Conservation (phyloP, 2,888 invertebrate species). For the Drosophila neonasuta region DNA sequence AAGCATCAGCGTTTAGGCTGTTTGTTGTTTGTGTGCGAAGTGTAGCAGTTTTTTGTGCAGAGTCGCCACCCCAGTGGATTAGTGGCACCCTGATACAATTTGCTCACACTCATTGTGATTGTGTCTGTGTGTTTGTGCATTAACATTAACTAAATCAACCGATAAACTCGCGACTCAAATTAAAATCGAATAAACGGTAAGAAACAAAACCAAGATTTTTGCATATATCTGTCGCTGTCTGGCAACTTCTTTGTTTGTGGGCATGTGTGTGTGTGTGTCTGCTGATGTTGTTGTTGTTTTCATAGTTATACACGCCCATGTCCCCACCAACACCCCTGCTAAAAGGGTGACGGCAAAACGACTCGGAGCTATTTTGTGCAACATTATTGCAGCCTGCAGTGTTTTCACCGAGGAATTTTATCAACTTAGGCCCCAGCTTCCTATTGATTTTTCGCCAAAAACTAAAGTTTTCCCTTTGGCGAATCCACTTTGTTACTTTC, state of each 20-base stretch:
- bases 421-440: constrained; percentile 44
- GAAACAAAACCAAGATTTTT: constrained; percentile 23
- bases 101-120: constrained; percentile 53
- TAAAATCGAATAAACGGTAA: constrained; percentile 46
- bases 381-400: not conserved
- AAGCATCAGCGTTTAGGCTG: constrained; percentile 45
- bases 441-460: constrained; percentile 65
- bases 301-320: constrained; percentile 28
- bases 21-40: constrained; percentile 30
- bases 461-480: constrained; percentile 48
- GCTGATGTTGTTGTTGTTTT: constrained; percentile 29
- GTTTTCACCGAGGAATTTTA: constrained; percentile 1
- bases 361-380: not conserved
- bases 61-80: constrained; percentile 81
- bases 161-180: constrained; percentile 11
- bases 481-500: constrained; percentile 56
- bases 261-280: constrained; percentile 29
- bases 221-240: constrained; percentile 52
- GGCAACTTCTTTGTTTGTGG: constrained; percentile 63
- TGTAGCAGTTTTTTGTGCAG: constrained; percentile 57
- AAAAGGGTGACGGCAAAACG: not conserved
- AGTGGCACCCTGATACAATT: constrained; percentile 76
- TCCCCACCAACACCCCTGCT: not conserved
- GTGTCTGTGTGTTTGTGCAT: constrained; percentile 33
- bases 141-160: constrained; percentile 29